These are phyloP conservation scores for Drosophila sp. DNA, from an alignment of 1,140 invertebrate genomes.

Conservation along the genomic window DNA sequence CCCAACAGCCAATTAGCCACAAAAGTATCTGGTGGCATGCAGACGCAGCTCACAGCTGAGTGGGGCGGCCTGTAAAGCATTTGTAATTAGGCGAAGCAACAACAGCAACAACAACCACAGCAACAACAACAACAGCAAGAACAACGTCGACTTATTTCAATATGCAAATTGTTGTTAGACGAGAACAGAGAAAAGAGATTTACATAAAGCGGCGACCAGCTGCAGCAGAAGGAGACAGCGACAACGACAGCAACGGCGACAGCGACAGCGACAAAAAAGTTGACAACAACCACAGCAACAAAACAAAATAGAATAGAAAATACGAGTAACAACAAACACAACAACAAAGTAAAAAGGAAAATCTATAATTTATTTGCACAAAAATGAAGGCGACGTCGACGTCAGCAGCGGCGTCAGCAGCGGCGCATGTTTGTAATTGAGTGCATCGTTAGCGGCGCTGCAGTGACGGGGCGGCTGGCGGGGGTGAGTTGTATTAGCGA, in stretches of 20 bases:
- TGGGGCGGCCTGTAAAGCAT: conserved; percentile 33
- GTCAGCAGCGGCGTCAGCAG: conserved; percentile 42
- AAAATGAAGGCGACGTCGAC: conserved; percentile 57
- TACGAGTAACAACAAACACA: conserved; percentile 31
- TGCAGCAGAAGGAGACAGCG: conserved; percentile 43
- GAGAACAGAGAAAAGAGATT: conserved; percentile 40
- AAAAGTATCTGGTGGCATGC: conserved; percentile 50
- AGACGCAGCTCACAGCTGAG: conserved; percentile 23
- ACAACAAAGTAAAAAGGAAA: conserved; percentile 56
- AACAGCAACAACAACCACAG: conserved; percentile 34
- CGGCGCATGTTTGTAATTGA: conserved; percentile 69
- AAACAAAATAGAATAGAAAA: conserved; percentile 48
- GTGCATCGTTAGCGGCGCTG: conserved; percentile 74
- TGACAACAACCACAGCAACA: conserved; percentile 32
- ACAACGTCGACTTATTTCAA: conserved; percentile 48
- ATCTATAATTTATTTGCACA: conserved; percentile 74
- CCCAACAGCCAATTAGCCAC: conserved; percentile 52
- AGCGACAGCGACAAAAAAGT: conserved; percentile 24
- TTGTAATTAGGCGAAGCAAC: conserved; percentile 56
- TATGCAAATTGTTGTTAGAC: conserved; percentile 59
- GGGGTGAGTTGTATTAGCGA: conserved; percentile 52
- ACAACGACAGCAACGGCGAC: conserved; percentile 27
- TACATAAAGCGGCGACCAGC: conserved; percentile 36
- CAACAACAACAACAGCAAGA: conserved; percentile 17
- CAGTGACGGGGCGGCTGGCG: conserved; percentile 25